Evolutionary conservation across 2,113 vertebrate species (phyloP).

Genomic region (Pseudolaguvia tuberculata): DNA sequence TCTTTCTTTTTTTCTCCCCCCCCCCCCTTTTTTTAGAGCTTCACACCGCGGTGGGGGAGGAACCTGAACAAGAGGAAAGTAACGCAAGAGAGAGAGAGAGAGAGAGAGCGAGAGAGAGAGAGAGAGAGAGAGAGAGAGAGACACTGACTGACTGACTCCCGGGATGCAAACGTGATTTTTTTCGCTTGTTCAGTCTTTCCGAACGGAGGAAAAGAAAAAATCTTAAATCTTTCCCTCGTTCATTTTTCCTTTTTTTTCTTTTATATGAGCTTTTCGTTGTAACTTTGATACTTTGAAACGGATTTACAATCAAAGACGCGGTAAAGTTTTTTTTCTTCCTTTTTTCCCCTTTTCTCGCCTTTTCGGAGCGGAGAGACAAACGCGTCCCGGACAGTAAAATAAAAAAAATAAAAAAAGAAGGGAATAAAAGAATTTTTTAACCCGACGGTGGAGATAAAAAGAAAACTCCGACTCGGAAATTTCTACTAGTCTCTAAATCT

Average conservation of each 20-base stretch:
- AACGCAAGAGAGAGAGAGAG: slow-evolving; percentile 1
- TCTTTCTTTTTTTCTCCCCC: background rate
- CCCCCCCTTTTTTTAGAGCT: slow-evolving; percentile 15
- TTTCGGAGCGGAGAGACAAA: background rate
- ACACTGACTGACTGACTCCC: too few relatives aligned
- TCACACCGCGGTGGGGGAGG: slow-evolving; percentile 50
- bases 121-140: too few relatives aligned
- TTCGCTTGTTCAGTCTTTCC: background rate
- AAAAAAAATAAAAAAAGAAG: background rate
- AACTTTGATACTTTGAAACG: slow-evolving; percentile 5
- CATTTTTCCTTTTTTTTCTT: background rate
- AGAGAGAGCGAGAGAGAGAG: background rate
- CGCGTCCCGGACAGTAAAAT: slow-evolving; percentile 6
- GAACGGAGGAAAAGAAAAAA: background rate
- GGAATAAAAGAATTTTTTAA: slow-evolving; percentile 9
- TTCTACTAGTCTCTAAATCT: background rate
- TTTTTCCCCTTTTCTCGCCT: background rate
- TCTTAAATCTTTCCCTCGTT: background rate
- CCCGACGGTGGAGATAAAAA: background rate
- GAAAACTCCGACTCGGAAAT: background rate
- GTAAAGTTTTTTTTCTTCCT: slow-evolving; percentile 17
- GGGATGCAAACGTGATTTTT: slow-evolving; percentile 26
- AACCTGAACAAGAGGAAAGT: slow-evolving; percentile 16
- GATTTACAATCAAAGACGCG: slow-evolving; percentile 35
- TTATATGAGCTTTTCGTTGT: background rate